phyloP scores from a whole-genome alignment of 2,113 vertebrate genomes.

The Malaclemys terrapin region DNA sequence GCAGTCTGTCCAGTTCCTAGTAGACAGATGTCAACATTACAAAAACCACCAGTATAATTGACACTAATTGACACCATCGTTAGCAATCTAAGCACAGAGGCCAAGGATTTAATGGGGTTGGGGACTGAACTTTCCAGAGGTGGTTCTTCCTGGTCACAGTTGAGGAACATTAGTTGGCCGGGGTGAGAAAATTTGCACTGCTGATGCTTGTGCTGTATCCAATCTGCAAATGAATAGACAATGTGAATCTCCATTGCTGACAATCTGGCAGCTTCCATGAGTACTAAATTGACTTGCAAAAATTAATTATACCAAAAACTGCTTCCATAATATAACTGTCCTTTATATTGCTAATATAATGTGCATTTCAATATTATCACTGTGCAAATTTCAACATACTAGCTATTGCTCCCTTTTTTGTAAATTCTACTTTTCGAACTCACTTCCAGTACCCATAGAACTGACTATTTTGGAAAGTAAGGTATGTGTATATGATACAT shows the following conservation, averaged over 20 bases:
- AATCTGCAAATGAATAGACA: neutral
- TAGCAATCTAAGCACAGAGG: neutral
- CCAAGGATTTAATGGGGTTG: neutral
- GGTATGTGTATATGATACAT: neutral
- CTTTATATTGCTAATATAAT: neutral
- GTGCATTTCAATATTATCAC: neutral
- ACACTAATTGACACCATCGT: neutral
- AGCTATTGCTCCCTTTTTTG: neutral
- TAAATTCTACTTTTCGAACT: neutral
- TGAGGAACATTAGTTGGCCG: neutral
- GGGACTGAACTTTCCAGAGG: neutral
- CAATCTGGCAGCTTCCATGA: neutral
- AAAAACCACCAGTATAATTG: neutral
- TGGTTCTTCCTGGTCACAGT: neutral
- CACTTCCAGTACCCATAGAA: neutral
- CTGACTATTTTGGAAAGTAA: neutral
- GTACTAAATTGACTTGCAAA: neutral
- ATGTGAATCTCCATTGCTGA: neutral
- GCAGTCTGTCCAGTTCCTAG: neutral
- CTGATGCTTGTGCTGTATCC: neutral
- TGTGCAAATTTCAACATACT: neutral
- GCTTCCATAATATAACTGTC: neutral
- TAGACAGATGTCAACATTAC: conserved; percentile 19
- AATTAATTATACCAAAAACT: neutral
- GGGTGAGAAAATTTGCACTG: neutral